Evolutionary conservation across 2,113 vertebrate species (phyloP).

Genomic region (Parus major): DNA sequence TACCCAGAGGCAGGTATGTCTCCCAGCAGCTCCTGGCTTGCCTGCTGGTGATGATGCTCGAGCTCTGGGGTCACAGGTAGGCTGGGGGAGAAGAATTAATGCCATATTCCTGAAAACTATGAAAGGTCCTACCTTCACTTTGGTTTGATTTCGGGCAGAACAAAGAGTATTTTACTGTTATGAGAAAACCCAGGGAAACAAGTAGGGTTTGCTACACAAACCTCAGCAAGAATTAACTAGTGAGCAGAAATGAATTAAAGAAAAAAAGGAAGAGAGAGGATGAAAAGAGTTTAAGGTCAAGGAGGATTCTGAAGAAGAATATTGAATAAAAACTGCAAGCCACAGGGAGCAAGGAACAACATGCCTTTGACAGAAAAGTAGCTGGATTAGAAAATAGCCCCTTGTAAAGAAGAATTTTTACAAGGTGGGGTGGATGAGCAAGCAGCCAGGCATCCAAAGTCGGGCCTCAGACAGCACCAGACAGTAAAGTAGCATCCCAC

Average conservation of each 20-base stretch:
- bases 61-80: not conserved
- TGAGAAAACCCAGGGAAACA: not conserved
- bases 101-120: not conserved
- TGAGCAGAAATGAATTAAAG: not conserved
- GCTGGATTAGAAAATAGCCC: not conserved
- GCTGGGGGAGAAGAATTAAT: not conserved
- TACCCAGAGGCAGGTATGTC: not conserved
- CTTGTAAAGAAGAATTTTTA: slow-evolving; percentile 26
- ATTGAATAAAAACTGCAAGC: not conserved
- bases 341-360: not conserved
- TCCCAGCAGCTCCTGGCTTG: not conserved
- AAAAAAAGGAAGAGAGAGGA: not conserved
- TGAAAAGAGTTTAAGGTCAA: not conserved
- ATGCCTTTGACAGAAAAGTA: not conserved
- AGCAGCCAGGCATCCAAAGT: not conserved
- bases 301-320: not conserved
- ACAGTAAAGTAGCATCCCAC: not conserved
- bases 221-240: not conserved
- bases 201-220: not conserved
- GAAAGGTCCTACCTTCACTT: not conserved
- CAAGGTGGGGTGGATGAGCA: not conserved
- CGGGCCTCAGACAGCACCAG: not conserved
- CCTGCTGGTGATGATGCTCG: not conserved
- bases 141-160: not conserved
- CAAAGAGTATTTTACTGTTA: not conserved